Percentiles rank a stretch among this genome's conserved stretches.
Evolutionary conservation across 2,113 vertebrate genomes (phyloP).

Genomic region (Connochaetes taurinus): DNA sequence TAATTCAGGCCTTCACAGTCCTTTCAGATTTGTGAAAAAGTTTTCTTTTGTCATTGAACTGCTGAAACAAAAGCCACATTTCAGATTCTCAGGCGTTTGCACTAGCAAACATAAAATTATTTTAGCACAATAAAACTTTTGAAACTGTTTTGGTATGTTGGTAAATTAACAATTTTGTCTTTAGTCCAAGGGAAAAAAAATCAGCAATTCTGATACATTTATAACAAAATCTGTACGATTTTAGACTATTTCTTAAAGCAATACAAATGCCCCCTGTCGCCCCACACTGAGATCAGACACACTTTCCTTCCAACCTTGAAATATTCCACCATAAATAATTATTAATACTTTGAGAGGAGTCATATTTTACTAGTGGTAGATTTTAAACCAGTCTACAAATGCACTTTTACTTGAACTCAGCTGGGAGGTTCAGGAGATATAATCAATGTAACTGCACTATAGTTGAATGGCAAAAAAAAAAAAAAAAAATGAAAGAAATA

Average conservation of each 20-base stretch:
- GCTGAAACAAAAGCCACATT: background rate
- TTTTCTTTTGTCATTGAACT: background rate
- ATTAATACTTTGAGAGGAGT: background rate
- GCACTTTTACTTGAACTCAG: background rate
- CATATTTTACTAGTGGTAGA: background rate
- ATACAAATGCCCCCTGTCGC: background rate
- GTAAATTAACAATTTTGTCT: background rate
- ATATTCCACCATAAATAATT: constrained; percentile 38
- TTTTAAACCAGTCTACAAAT: constrained; percentile 24
- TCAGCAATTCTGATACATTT: background rate
- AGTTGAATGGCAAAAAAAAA: background rate
- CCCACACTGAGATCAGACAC: background rate
- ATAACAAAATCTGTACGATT: background rate
- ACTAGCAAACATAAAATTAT: background rate
- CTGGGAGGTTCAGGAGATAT: background rate
- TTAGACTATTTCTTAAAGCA: background rate
- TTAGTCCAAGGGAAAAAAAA: background rate
- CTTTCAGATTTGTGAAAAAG: background rate
- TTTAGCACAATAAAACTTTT: background rate
- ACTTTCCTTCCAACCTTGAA: background rate
- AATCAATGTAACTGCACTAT: background rate
- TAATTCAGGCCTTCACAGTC: background rate
- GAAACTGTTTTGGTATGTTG: background rate
- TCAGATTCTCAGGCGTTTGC: background rate
- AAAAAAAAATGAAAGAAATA: background rate